Evolutionary conservation across 2,797 vertebrate genomes (phyloP), one percentile per base, ranked within the genome.

Genomic region (Gymnoscopelus microlampas): DNA sequence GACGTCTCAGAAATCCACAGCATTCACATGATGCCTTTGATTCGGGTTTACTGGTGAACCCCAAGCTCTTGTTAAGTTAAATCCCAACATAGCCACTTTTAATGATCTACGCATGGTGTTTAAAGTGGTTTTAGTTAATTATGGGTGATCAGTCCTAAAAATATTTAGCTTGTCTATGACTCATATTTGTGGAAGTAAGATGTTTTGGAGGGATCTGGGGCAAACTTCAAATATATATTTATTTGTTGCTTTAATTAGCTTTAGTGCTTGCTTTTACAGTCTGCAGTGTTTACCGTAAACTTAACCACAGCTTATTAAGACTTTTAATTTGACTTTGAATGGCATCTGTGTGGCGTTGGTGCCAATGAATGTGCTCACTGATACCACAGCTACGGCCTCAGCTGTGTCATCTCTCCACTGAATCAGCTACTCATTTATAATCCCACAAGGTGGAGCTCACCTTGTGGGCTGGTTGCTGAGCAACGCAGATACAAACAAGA

Each of bases 381-480:
- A 44, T 44, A 10, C 0, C 14, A 1, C 4, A 11, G 11, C 32
- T 59, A n/a, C 35, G 7, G 32, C 24, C 5, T 74, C 23, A 5
- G 15, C 23, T 48, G 47, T 12, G 32, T 48, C 47, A 49, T 49
- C 3, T 74, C 29, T 63, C 54, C 48, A 1, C 14, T 53, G 56
- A 61, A 57, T 9, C 59, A 7, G 62, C 64, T 57, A 60, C 44
- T 73, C 62, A 82, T 84, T 57, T 61, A 75, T 67, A 11, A 66
- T 39, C 9, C 48, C 64, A 23, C 35, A 7, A 19, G 39, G 15
- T 63, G 63, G 56, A 76, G 64, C 76, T 71, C 77, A 88, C 82
- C 85, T 87, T 76, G 76, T 79, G 82, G 83, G 62, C 66, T 49
- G 59, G 89, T 91, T 79, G 70, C 89, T 83, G 76, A 82, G 90